Evolutionary conservation across 2,797 vertebrate genomes (phyloP), one percentile per base, ranked within the genome.

Genomic region (Melanotaenia pygmaea): DNA sequence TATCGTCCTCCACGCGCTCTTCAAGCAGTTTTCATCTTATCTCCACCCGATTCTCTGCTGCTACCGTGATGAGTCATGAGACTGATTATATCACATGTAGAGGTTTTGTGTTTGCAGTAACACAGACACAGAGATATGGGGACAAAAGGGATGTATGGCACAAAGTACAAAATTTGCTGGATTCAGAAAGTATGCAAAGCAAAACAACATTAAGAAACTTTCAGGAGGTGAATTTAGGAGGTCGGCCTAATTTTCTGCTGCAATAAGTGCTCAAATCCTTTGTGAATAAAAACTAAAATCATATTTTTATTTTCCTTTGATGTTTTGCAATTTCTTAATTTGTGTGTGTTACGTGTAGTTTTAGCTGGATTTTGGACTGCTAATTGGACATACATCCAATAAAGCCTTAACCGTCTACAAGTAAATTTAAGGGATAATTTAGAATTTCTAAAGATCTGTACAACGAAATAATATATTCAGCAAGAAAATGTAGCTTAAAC

Each of bases 21-120:
- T 78, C 26, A 40, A 57, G n/a, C 56, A 71, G 57, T 28, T 26
- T 9, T 34, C 28, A 28, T 60, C 72, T 81, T 38, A 71, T 82
- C 79, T 74, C 67, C 75, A 37, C 59, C 75, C 32, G 24, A 66
- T 30, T 64, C 65, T 60, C 37, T 40, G 62, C 67, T 47, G 74
- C 70, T 56, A 32, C 69, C 9, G 7, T 26, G 67, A 80, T 63
- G 73, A 75, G 73, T 89, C 85, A 82, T 43, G 77, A 67, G 76
- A 79, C 63, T 20, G 54, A 54, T 43, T 26, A n/a, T 65, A 72
- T 70, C 65, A 77, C 67, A 72, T 73, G 76, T 8, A 57, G 43
- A 51, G 3, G 5, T 65, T 62, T 22, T 3, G n/a, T 26, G 32
- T 69, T 63, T 73, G 76, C 59, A 47, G 59, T 11, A 47, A 2